A percentile compares a stretch with the other conserved stretches of the same genome.
Evolutionary conservation across 2,888 invertebrate species (phyloP).

Genomic region (Flabesymbios commensalis): DNA sequence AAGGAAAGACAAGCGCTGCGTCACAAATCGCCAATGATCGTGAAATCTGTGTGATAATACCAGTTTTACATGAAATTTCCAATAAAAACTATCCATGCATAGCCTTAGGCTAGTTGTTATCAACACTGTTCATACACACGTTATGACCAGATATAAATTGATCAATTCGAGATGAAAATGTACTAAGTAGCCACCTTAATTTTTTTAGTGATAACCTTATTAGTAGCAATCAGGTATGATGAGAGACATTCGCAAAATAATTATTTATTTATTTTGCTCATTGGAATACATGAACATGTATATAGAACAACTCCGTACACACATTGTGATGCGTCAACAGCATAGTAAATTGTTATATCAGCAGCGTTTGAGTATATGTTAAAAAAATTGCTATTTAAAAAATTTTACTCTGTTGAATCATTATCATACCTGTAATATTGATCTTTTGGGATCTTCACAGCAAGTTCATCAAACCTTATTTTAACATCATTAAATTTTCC

Average conservation of each 20-base stretch:
- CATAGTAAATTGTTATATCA: background rate
- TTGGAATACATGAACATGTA: background rate
- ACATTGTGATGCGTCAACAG: background rate
- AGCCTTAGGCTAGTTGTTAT: no score
- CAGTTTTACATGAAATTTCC: no score
- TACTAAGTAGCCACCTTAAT: no score
- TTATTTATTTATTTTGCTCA: background rate
- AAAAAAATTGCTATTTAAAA: background rate
- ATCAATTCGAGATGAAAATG: no score
- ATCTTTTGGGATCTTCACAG: conserved; percentile 71
- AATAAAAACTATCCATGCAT: no score
- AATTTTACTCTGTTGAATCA: background rate
- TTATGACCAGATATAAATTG: no score
- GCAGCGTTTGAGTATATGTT: background rate
- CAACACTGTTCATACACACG: no score
- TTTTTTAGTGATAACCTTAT: no score
- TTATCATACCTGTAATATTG: conserved; percentile 72
- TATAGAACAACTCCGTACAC: background rate
- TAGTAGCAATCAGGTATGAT: no score
- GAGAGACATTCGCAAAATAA: background rate
- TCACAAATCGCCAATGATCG: conserved; percentile 84
- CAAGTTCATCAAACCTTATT: conserved; percentile 70
- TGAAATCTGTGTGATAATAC: conserved; percentile 68
- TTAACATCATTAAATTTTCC: conserved; percentile 71
- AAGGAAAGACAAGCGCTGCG: conserved; percentile 79